These are phyloP conservation scores for Emydoidea blandingii DNA, from an alignment of 2,797 vertebrate genomes.

Conservation along the genomic window DNA sequence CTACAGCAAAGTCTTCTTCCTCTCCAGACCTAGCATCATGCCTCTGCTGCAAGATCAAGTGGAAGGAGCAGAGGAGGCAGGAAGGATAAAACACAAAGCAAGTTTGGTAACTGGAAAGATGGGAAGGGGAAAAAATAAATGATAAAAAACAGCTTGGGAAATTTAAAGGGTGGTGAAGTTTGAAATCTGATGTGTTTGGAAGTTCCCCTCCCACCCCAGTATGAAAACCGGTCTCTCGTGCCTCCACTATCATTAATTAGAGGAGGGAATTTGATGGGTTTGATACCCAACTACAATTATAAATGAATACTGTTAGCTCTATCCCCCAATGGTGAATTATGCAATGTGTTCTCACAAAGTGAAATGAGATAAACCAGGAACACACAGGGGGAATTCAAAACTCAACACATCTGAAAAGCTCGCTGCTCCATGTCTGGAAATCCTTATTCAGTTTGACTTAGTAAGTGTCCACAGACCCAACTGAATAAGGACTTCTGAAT, in stretches of 20 bases:
- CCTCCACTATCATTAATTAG: background rate
- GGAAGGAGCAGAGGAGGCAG: background rate
- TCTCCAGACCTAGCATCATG: background rate
- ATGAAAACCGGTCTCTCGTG: background rate
- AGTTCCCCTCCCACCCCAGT: background rate
- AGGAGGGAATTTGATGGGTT: background rate
- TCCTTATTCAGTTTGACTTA: background rate
- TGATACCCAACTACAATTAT: background rate
- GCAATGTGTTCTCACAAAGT: background rate
- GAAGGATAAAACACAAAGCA: background rate
- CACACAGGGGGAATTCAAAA: background rate
- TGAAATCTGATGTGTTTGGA: background rate
- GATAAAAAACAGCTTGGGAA: background rate
- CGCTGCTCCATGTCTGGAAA: background rate
- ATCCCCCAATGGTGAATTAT: background rate
- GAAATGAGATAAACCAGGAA: background rate
- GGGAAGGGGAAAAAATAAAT: accelerated
- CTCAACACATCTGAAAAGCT: background rate
- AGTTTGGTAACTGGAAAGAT: background rate
- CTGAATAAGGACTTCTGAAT: background rate
- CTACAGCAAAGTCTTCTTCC: background rate
- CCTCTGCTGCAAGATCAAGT: background rate
- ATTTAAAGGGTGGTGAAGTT: background rate
- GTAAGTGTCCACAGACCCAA: background rate
- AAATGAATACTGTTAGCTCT: background rate